These are phyloP conservation scores for Falco cherrug DNA, from an alignment of 2,797 vertebrate genomes.

Conservation along the genomic window DNA sequence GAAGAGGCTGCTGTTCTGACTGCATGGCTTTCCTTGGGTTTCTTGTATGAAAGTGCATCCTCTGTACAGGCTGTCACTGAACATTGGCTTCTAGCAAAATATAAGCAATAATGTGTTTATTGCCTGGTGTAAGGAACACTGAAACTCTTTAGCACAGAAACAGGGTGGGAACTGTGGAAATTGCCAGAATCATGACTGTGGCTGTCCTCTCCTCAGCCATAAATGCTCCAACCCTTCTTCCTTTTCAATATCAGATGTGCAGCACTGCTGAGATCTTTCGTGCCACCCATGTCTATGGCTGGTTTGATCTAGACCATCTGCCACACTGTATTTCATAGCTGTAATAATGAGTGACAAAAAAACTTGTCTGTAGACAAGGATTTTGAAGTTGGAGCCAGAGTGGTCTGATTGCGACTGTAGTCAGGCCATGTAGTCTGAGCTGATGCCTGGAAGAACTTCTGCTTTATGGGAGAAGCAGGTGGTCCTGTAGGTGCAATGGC, in stretches of 20 bases:
- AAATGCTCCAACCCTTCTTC: background rate
- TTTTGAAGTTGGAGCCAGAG: background rate
- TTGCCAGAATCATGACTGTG: background rate
- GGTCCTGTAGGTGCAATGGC: background rate
- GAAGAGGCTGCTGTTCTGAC: background rate
- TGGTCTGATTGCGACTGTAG: background rate
- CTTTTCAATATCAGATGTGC: background rate
- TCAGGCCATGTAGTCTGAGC: background rate
- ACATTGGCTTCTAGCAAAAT: background rate
- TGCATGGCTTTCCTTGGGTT: background rate
- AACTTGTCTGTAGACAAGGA: background rate
- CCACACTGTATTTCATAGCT: background rate
- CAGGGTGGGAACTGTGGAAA: background rate
- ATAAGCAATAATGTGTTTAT: background rate
- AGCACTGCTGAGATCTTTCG: background rate
- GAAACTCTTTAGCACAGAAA: background rate
- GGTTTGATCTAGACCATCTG: background rate
- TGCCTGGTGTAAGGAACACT: background rate
- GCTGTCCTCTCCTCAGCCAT: background rate
- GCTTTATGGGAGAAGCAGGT: background rate
- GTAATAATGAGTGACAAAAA: background rate
- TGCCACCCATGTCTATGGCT: background rate
- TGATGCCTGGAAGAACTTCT: background rate
- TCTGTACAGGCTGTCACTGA: background rate
- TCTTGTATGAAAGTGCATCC: background rate